Percentiles rank a stretch among this genome's conserved stretches.
phyloP scores from a whole-genome alignment of 2,888 invertebrate genomes.

The Andrena dorsata region DNA sequence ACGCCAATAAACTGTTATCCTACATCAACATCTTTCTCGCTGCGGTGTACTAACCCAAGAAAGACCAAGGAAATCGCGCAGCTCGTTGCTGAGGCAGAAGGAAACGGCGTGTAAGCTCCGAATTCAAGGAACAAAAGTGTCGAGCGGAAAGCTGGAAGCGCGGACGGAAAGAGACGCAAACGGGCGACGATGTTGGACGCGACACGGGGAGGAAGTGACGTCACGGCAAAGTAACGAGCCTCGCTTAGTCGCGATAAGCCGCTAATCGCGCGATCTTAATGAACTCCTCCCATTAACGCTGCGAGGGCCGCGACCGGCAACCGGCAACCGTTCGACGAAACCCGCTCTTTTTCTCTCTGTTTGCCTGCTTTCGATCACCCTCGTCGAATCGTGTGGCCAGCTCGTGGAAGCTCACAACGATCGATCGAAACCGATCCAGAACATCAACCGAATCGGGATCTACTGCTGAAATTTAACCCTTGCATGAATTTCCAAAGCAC shows the following conservation, averaged over 20 bases:
- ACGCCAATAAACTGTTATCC: too few species aligned
- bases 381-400: conserved; percentile 25
- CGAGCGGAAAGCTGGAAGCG: conserved; percentile 53
- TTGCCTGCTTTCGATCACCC: conserved; percentile 51
- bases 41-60: too few species aligned
- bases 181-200: conserved; percentile 59
- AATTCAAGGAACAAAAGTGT: conserved; percentile 65
- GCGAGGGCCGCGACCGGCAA: conserved; percentile 72
- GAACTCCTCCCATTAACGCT: conserved; percentile 79
- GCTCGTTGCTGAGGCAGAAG: not conserved
- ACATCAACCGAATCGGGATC: not conserved
- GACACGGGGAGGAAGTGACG: conserved; percentile 78
- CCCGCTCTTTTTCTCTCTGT: conserved; percentile 45
- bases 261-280: conserved; percentile 80
- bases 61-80: too few species aligned
- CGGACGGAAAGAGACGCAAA: conserved; percentile 57
- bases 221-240: conserved; percentile 79
- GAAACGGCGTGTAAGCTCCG: conserved; percentile 14
- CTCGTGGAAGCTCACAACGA: not conserved
- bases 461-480: too few species aligned
- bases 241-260: conserved; percentile 74
- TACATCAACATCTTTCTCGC: too few species aligned
- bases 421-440: conserved; percentile 13
- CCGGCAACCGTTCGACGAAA: conserved; percentile 72
- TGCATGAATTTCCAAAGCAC: not conserved